Base-by-base conservation (phyloP, 2,888 invertebrate species). In the Lycophotia porphyrea region DNA sequence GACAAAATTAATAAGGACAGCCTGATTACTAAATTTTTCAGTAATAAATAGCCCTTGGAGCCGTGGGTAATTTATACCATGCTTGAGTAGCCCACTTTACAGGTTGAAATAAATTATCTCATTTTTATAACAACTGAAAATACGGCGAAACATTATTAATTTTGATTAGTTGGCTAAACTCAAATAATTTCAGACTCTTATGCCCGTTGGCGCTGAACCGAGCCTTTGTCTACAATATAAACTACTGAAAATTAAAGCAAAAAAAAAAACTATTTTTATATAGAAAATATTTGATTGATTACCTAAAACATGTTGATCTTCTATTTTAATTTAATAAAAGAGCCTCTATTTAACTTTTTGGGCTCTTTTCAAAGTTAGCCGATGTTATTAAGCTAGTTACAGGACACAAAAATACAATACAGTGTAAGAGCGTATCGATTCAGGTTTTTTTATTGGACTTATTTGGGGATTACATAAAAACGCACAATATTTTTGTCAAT, bases 81-180 rank as follows among this genome's bases (percentile, higher is more conserved):
- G 60, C 70, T 74, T 74, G 47, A 81, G 71, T 67, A 64, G 24
- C 36, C 77, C 47, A 63, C 60, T 84, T 74, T 58, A 72, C 65
- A 34, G 74, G 36, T 60, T 65, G 52, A 60, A 80, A 83, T 77
- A 74, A 84, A 84, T 81, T 67, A 74, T 81, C 65, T 65, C 64
- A 55, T 42, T 61, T 74, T 71, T 74, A 74, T 49, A 44, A 52
- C 24, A 68, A 58, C 55, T 70, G 63, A 76, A 81, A 84, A 81
- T 69, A 81, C 64, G 21, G 70, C 44, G 52, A 61, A 70, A 39
- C 44, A 69, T 77, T 84, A 72, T 55, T 67, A 78, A 71, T 64
- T 66, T 47, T 60, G 44, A 67, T 80, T 67, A 67, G n/a, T 44
- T 47, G 18, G 61, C 61, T 81, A 47, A 78, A 74, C 34, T 47